A percentile compares a stretch with the other conserved stretches of the same genome.
Conservation (phyloP, 2,888 invertebrate genomes). For the Caenorhabditis panamensis region DNA sequence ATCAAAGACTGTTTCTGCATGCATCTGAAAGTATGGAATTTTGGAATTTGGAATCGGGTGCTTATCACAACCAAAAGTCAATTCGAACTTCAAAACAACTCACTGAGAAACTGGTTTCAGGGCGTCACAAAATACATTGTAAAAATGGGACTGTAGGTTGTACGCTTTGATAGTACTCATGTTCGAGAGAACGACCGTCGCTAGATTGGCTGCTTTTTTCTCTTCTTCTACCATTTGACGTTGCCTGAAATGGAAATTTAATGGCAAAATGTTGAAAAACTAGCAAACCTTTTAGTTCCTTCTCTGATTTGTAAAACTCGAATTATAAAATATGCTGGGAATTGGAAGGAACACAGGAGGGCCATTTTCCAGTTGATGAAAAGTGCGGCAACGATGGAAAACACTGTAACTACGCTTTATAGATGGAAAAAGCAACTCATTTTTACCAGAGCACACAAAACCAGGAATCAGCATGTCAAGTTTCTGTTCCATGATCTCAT, state of each 20-base stretch:
- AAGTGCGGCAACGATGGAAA: slow-evolving; percentile 74
- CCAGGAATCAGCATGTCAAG: slow-evolving; percentile 78
- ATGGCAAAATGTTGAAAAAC: no score
- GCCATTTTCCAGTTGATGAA: slow-evolving; percentile 80
- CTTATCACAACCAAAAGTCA: no score
- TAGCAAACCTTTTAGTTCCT: slow-evolving; percentile 70
- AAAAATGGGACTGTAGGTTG: slow-evolving; percentile 77
- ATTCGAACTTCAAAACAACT: slow-evolving; percentile 18
- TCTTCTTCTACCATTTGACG: slow-evolving; percentile 80
- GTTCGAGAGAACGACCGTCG: slow-evolving; percentile 77
- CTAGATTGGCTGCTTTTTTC: slow-evolving; percentile 78
- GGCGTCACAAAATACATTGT: slow-evolving; percentile 75
- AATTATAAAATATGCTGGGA: slow-evolving; percentile 79
- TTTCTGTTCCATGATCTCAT: slow-evolving; percentile 78
- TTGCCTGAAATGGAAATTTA: slow-evolving; percentile 70
- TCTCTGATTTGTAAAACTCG: slow-evolving; percentile 73
- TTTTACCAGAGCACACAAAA: slow-evolving; percentile 71
- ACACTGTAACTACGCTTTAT: slow-evolving; percentile 37
- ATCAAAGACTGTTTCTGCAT: slow-evolving; percentile 78
- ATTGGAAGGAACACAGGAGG: slow-evolving; percentile 78
- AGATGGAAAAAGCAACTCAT: not conserved
- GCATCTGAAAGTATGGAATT: slow-evolving; percentile 65
- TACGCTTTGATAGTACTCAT: slow-evolving; percentile 80
- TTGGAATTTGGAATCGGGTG: no score
- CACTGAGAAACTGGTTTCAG: slow-evolving; percentile 76